phyloP scores from a whole-genome alignment of 2,797 vertebrate species.

The Galago senegalensis region DNA sequence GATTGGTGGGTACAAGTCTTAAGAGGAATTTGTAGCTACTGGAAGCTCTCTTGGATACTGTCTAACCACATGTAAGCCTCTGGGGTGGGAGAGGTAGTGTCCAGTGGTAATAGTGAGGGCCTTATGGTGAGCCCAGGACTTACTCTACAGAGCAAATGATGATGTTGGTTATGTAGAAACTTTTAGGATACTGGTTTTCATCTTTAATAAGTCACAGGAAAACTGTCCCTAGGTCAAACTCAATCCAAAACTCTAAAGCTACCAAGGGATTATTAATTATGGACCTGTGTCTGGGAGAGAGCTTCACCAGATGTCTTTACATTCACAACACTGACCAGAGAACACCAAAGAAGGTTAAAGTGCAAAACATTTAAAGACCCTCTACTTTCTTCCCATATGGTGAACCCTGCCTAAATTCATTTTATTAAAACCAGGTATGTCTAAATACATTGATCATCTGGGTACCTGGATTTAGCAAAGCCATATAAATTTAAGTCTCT shows the following conservation, averaged over 20 bases:
- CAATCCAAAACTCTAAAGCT: neutral
- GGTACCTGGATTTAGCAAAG: neutral
- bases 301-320: neutral
- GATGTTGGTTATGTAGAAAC: neutral
- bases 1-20: too few species aligned
- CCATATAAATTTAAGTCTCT: neutral
- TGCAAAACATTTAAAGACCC: neutral
- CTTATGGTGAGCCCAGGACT: neutral
- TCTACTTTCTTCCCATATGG: neutral
- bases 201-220: neutral
- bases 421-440: neutral
- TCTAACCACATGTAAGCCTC: neutral
- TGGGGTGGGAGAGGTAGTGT: rapidly evolving
- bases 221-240: neutral
- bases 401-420: neutral
- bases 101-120: neutral
- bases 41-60: neutral
- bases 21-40: neutral
- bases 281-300: rapidly evolving
- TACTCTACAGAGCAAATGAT: neutral
- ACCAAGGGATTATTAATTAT: neutral
- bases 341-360: neutral
- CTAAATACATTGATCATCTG: neutral
- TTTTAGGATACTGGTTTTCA: neutral
- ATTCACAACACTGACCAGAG: neutral